These are phyloP conservation scores for Labeo calbasu DNA, from an alignment of 2,797 vertebrate species.

Conservation along the genomic window DNA sequence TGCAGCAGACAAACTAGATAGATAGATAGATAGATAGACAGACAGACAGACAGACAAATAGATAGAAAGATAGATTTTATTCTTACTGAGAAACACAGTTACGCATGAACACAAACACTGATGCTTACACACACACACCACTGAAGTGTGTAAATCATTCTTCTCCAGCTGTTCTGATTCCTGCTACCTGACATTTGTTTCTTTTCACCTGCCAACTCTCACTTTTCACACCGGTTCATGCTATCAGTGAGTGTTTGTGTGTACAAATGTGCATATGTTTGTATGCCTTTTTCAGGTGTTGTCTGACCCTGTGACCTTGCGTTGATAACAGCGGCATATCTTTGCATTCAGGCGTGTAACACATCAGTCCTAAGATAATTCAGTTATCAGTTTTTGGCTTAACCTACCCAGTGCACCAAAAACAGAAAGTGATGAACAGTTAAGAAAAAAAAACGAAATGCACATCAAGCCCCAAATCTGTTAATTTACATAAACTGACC, in stretches of 20 bases:
- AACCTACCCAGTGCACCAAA: neutral
- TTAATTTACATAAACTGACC: neutral
- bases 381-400: conserved; percentile 8
- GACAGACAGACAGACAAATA: neutral
- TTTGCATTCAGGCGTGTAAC: conserved; percentile 21
- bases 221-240: conserved; percentile 45
- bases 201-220: conserved; percentile 66
- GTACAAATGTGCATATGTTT: conserved; percentile 30
- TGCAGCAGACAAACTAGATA: too few species aligned
- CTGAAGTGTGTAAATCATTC: conserved; percentile 60
- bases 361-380: conserved; percentile 35
- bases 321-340: conserved; percentile 24
- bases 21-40: neutral
- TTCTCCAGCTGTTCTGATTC: conserved; percentile 64
- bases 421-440: neutral
- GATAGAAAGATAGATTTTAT: neutral
- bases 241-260: conserved; percentile 26
- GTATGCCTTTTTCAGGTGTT: conserved; percentile 27
- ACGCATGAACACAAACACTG: neutral
- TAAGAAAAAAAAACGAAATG: neutral
- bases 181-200: conserved; percentile 70
- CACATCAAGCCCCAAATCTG: neutral
- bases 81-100: too few species aligned
- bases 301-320: conserved; percentile 15
- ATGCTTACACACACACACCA: neutral